phyloP scores from a whole-genome alignment of 1,140 invertebrate genomes.

The Tetragonula clypearis region DNA sequence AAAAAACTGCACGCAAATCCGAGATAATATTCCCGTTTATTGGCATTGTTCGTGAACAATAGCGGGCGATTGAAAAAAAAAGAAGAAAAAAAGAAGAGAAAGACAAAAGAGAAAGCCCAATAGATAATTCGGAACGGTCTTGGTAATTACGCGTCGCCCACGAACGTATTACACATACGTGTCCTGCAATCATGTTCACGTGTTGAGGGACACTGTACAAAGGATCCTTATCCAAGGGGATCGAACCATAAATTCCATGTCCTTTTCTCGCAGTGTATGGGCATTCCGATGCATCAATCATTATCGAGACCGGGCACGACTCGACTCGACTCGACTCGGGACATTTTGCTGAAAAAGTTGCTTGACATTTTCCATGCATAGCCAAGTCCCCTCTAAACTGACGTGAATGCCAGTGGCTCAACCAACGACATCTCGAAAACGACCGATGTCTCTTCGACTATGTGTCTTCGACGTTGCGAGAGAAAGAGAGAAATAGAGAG shows the following conservation, averaged over 20 bases:
- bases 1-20: not conserved
- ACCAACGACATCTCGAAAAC: not conserved
- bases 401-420: not conserved
- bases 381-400: not conserved
- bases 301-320: conserved; percentile 6
- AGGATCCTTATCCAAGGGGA: not conserved
- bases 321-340: not conserved
- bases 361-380: conserved; percentile 21
- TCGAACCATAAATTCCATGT: conserved; percentile 17
- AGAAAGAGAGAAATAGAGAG: too few species aligned
- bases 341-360: conserved; percentile 21
- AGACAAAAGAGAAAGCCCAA: not conserved
- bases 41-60: not conserved
- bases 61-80: conserved; percentile 2
- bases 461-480: not conserved
- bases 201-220: not conserved
- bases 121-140: conserved; percentile 1
- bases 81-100: not conserved
- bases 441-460: not conserved
- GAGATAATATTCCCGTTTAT: not conserved
- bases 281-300: conserved; percentile 15
- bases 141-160: not conserved
- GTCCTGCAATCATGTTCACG: conserved; percentile 4
- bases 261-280: not conserved
- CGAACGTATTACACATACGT: not conserved